Evolutionary conservation across 1,140 invertebrate genomes (phyloP).

Genomic region (Calephelis nemesis): DNA sequence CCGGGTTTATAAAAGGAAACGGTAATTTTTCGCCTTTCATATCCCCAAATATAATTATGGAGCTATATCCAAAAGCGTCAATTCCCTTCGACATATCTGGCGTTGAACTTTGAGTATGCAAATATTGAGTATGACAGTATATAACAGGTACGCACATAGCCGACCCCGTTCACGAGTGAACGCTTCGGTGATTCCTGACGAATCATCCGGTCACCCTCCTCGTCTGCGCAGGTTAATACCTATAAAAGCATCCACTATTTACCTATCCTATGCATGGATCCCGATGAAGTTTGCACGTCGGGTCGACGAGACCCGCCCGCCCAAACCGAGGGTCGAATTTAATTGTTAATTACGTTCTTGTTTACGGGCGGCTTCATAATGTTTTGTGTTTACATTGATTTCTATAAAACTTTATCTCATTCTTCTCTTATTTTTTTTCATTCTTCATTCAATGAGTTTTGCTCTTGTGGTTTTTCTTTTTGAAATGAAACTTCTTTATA

Average conservation of each 20-base stretch:
- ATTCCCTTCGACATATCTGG: constrained; percentile 13
- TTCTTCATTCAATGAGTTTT: too few species aligned
- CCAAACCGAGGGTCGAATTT: constrained; percentile 37
- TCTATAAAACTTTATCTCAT: constrained; percentile 8
- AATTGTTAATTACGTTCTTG: constrained; percentile 70
- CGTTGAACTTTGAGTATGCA: constrained; percentile 60
- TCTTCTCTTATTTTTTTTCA: neutral
- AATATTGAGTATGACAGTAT: constrained; percentile 66
- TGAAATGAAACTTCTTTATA: too few species aligned
- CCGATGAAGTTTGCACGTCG: constrained; percentile 53
- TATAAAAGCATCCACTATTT: constrained; percentile 39
- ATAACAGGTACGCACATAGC: constrained; percentile 62
- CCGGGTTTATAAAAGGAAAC: neutral
- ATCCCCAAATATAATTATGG: neutral
- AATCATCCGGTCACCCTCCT: constrained; percentile 60
- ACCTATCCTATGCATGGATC: constrained; percentile 48
- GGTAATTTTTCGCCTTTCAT: neutral
- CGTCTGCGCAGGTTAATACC: constrained; percentile 33
- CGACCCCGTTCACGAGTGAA: constrained; percentile 68
- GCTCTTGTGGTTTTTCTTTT: too few species aligned
- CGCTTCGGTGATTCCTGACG: constrained; percentile 69
- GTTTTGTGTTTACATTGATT: constrained; percentile 29
- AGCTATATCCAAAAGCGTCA: constrained; percentile 9
- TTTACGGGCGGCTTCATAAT: constrained; percentile 38
- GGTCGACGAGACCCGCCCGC: constrained; percentile 37